Base-by-base conservation (phyloP, 2,113 vertebrate species). In the Choloepus hoffmanni region DNA sequence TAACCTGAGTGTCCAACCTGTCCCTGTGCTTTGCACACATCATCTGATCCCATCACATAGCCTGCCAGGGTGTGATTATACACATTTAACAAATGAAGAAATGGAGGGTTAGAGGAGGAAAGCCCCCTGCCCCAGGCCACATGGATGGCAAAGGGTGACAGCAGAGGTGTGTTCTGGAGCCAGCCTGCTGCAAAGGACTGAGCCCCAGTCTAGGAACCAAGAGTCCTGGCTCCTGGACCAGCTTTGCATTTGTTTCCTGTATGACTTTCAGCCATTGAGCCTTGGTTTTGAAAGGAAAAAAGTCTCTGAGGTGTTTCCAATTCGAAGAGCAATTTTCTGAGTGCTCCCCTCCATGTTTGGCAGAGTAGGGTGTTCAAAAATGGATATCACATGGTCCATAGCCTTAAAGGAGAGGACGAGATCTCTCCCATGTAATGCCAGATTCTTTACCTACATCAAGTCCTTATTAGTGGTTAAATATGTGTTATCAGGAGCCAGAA, bases 231-330 rank as follows among this genome's bases (percentile, higher is more conserved):
- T 90, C 65, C 62, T 60, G 36, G 48, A 2, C 62, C 53, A 78
- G 62, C 36, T 55, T 81, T 82, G 28, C 24, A n/a, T 21, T 76
- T 8, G 0, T 36, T 90, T 43, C 3, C 67, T 63, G 68, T 62
- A 62, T 82, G 36, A 45, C 88, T 50, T 62, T 48, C 60, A 43
- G 21, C 28, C 36, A 9, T 30, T 15, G 36, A n/a, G 3, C 14
- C 26, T 89, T 53, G 16, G n/a, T 74, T 86, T 92, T 82, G 60
- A 55, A 86, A 45, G 70, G 70, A 45, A 72, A 53, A 77, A 48
- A 45, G 40, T 67, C 45, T 45, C 43, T 45, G 43, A 45, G 43
- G 43, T 11, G 40, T 70, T 89, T 90, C 43, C n/a, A 88, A 53
- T 60, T 53, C 26, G 15, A 16, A 19, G n/a, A 73, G n/a, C 18